Evolutionary conservation across 2,113 vertebrate species (phyloP).

Genomic region (Zapornia atra): DNA sequence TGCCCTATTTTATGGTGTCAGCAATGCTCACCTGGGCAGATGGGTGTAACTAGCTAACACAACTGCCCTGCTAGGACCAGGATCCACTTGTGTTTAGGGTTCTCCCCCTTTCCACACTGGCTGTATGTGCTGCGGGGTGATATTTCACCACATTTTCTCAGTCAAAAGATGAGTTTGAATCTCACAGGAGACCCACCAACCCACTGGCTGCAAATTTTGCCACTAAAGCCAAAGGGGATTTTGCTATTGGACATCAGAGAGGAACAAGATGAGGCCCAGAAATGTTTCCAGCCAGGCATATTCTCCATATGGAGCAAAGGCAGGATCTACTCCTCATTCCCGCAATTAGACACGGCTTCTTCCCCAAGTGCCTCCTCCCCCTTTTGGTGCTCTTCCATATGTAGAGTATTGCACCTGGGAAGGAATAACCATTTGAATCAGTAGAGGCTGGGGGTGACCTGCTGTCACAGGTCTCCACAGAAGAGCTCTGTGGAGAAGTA

Average conservation of each 20-base stretch:
- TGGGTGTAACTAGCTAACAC: neutral
- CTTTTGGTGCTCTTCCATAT: neutral
- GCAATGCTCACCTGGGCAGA: neutral
- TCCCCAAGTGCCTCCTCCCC: neutral
- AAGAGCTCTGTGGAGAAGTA: too few species aligned
- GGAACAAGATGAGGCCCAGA: neutral
- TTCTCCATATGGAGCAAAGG: neutral
- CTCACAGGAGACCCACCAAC: neutral
- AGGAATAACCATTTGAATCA: too few species aligned
- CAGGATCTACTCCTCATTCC: neutral
- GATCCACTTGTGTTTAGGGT: neutral
- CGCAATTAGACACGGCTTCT: neutral
- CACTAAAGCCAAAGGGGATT: conserved; percentile 1
- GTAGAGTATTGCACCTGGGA: too few species aligned
- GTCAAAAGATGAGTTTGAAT: neutral
- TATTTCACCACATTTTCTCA: rapidly evolving
- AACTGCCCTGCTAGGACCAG: rapidly evolving
- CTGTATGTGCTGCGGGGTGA: neutral
- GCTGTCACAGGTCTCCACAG: too few species aligned
- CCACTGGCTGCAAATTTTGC: neutral
- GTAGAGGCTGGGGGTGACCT: too few species aligned
- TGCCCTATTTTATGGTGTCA: neutral
- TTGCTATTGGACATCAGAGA: neutral
- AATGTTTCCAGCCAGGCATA: neutral
- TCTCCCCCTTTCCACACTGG: neutral